Conservation (phyloP, 2,797 vertebrate genomes). For the Emydoidea blandingii region DNA sequence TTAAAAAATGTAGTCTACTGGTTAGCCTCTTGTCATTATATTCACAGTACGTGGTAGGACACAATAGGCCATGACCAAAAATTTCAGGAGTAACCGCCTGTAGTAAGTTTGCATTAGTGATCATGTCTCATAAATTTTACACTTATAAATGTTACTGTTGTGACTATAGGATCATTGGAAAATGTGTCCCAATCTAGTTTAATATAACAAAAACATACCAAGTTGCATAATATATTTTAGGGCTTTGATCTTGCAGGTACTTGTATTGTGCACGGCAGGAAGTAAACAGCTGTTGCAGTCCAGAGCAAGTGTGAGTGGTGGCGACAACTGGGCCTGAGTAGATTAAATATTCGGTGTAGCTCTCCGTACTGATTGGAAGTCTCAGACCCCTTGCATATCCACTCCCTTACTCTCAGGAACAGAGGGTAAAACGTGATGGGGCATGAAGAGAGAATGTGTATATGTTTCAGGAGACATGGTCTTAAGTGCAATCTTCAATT, state of each 20-base stretch:
- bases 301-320: slow-evolving; percentile 46
- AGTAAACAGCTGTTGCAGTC: slow-evolving; percentile 44
- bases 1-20: neutral
- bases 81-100: neutral
- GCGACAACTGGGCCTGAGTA: slow-evolving; percentile 48
- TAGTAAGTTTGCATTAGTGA: neutral
- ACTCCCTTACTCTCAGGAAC: slow-evolving; percentile 8
- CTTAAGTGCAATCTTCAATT: slow-evolving; percentile 14
- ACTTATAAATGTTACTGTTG: neutral
- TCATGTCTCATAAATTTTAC: neutral
- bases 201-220: slow-evolving; percentile 59
- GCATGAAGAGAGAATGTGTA: slow-evolving; percentile 9
- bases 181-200: slow-evolving; percentile 46
- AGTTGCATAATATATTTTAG: slow-evolving; percentile 23
- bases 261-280: slow-evolving; percentile 66
- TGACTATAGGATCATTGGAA: neutral
- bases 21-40: neutral
- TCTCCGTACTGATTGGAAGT: slow-evolving; percentile 44
- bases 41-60: neutral
- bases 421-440: slow-evolving; percentile 31
- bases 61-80: too few species aligned
- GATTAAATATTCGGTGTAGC: slow-evolving; percentile 65
- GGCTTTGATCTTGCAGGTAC: slow-evolving; percentile 65
- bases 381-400: slow-evolving; percentile 29
- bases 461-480: neutral